Percentiles rank a stretch among this genome's conserved stretches.
Conservation (phyloP, 2,113 vertebrate genomes). For the Heliornis fulica region DNA sequence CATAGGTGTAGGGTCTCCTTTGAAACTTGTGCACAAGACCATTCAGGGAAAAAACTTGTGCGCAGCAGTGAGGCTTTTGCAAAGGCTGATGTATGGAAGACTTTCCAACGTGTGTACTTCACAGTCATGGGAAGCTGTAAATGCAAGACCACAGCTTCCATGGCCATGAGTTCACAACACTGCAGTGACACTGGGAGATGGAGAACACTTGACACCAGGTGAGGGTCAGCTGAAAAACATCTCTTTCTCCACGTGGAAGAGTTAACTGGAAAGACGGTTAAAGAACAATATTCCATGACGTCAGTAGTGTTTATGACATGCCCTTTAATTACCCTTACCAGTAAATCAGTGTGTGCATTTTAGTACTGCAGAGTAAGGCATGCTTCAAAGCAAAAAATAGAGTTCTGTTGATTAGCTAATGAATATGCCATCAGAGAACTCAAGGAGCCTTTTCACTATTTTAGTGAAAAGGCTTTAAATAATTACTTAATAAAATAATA, state of each 20-base stretch:
- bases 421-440: slow-evolving; percentile 15
- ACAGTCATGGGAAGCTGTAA: not conserved
- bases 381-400: slow-evolving; percentile 38
- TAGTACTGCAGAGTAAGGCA: slow-evolving; percentile 11
- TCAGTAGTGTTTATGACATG: slow-evolving; percentile 45
- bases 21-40: not conserved
- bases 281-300: slow-evolving; percentile 45
- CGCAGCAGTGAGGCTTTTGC: not conserved
- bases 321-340: slow-evolving; percentile 29
- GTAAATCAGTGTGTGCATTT: slow-evolving; percentile 39
- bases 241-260: not conserved
- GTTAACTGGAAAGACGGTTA: slow-evolving; percentile 11
- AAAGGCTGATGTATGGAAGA: not conserved
- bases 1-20: not conserved
- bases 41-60: not conserved
- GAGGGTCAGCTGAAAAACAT: not conserved
- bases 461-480: too few species aligned
- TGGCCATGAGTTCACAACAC: not conserved
- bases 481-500: too few species aligned
- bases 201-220: not conserved
- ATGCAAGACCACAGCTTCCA: not conserved
- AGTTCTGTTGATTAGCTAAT: slow-evolving; percentile 12
- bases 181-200: not conserved
- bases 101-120: not conserved
- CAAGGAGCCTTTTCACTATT: not conserved